Evolutionary conservation across 35 echinoderm and acorn worm species (phyloP), one percentile per base, ranked within the genome.

Genomic region (Ophioderma brevispina): DNA sequence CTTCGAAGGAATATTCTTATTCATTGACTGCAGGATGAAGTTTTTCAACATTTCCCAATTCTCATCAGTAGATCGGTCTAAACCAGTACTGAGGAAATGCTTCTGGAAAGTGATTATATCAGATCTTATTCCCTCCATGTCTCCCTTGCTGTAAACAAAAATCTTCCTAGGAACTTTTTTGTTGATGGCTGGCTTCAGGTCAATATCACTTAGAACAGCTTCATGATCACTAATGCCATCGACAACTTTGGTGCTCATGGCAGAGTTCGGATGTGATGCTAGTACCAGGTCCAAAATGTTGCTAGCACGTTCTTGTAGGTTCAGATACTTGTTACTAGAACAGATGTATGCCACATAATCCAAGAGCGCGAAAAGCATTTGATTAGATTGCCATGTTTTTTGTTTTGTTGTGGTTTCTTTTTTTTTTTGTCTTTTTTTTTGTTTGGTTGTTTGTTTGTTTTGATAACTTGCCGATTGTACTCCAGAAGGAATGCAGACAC

Each of bases 201-300:
- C 33, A 36, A 90, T 3, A 19, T 76, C 63, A 15, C 79, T 39
- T 11, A 82, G 23, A 84, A 90, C 80, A 35, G 64, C 81, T 31
- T 90, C 89, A 84, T 82, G 79, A 63, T 90, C 89, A 84, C 89
- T 84, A 49, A 90, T 90, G n/a, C 80, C 49, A 38, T 70, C 55
- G 34, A 90, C 88, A 13, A 90, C 80, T 1, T 81, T 49, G 13
- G 42, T 63, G 33, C 3, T 80, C 28, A 30, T 64, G n/a, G 37
- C 36, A 37, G 64, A 90, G 80, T 84, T 84, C 38, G 89, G 55
- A 78, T 84, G 52, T 32, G 89, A 39, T 38, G 50, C 76, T 15
- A 90, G 23, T 55, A 90, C 55, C 25, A 90, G 35, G 38, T 90
- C 89, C 49, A 90, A 55, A 15, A 83, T 84, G 35, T 84, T 90